Conservation (phyloP, 2,113 vertebrate genomes). For the Himantopus leucocephalus region DNA sequence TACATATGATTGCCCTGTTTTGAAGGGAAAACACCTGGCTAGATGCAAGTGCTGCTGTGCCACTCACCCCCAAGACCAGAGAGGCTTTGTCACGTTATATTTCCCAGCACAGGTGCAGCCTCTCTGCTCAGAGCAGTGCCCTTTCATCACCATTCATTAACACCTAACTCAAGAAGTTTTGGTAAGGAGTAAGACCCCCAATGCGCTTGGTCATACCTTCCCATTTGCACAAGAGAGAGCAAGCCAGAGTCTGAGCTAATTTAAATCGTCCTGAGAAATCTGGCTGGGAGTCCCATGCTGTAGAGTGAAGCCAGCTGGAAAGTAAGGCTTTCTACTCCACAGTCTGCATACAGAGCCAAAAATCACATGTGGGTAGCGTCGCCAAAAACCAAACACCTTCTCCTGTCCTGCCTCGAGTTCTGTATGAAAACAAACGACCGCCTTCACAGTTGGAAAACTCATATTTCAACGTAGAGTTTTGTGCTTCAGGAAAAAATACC, state of each 20-base stretch:
- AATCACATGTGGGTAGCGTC: neutral
- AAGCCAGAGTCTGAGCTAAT: neutral
- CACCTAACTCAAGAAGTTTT: neutral
- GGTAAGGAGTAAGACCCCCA: neutral
- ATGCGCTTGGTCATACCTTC: neutral
- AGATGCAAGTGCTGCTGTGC: neutral
- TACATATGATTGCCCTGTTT: neutral
- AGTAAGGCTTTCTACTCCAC: neutral
- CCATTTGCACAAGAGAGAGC: neutral
- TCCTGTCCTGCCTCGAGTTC: conserved; percentile 9
- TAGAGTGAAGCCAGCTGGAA: conserved; percentile 37
- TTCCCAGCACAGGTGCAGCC: neutral
- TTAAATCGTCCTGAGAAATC: conserved; percentile 34
- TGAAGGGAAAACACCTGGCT: neutral
- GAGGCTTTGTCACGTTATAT: neutral
- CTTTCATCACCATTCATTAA: neutral
- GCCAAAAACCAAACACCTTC: conserved; percentile 47
- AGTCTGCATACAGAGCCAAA: neutral
- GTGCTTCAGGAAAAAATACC: conserved; percentile 4
- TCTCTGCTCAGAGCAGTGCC: neutral
- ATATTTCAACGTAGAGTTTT: conserved; percentile 11
- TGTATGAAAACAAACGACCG: neutral
- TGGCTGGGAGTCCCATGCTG: neutral
- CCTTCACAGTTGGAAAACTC: conserved; percentile 17
- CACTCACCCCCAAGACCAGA: neutral